Conservation (phyloP, 2,113 vertebrate species). For the Lepus timidus region DNA sequence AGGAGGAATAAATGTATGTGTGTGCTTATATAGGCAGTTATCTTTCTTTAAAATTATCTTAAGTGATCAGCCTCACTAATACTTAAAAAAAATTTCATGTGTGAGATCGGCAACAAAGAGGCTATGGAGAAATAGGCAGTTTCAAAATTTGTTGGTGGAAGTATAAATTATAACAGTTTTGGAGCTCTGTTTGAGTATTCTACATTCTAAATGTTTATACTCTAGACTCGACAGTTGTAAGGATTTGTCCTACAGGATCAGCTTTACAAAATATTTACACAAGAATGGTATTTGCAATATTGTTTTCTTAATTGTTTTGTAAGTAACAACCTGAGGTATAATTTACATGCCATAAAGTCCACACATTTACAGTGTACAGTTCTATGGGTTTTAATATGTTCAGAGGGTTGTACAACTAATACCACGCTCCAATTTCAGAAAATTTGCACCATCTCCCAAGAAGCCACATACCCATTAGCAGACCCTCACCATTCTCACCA, state of each 20-base stretch:
- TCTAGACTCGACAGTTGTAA: background rate
- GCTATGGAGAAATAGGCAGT: background rate
- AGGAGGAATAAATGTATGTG: background rate
- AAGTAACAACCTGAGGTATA: background rate
- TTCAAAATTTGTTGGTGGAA: background rate
- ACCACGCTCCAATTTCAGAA: background rate
- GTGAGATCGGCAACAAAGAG: background rate
- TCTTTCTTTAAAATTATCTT: background rate
- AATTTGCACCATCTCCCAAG: background rate
- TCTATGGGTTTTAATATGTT: background rate
- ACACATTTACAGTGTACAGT: background rate
- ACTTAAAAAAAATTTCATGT: slow-evolving; percentile 5
- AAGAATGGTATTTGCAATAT: background rate
- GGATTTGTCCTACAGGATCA: background rate
- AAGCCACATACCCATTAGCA: background rate
- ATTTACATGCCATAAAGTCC: background rate
- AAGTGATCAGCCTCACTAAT: background rate
- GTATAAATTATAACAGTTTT: background rate
- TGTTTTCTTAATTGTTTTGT: background rate
- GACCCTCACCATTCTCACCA: background rate
- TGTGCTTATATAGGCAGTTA: background rate
- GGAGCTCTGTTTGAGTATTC: background rate
- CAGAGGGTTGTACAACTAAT: background rate
- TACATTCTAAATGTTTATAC: background rate
- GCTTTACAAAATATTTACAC: background rate